Evolutionary conservation across 2,797 vertebrate species (phyloP).

Genomic region (Sus cebifrons): DNA sequence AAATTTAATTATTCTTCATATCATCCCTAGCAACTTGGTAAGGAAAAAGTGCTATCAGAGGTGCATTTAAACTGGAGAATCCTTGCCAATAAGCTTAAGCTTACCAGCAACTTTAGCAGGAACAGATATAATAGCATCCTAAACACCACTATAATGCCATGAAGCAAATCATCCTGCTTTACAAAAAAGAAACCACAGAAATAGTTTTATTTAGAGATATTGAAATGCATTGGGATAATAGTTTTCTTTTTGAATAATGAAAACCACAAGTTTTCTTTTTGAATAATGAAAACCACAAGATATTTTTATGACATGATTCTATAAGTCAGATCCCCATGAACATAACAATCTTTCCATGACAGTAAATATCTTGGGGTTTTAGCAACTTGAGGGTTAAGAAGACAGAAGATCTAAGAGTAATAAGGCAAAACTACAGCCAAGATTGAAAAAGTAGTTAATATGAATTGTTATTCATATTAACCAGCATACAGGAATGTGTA

Average conservation of each 20-base stretch:
- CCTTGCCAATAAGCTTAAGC: background rate
- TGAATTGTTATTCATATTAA: background rate
- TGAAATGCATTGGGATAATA: background rate
- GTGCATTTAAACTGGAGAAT: background rate
- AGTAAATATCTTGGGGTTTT: background rate
- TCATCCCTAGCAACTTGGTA: background rate
- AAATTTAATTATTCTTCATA: constrained; percentile 46
- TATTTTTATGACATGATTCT: background rate
- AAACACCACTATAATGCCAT: background rate
- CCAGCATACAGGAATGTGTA: rapidly evolving
- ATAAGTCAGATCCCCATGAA: background rate
- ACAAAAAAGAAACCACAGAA: background rate
- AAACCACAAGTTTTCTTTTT: constrained; percentile 9
- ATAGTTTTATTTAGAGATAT: background rate
- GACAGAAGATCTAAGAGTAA: background rate
- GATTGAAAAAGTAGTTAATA: background rate
- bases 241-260: constrained; percentile 12
- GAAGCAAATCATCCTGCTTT: background rate
- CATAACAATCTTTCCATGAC: background rate
- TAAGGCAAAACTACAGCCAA: background rate
- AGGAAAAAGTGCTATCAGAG: background rate
- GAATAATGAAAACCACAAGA: background rate
- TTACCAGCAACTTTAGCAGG: background rate
- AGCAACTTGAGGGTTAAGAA: background rate
- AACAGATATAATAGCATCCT: background rate